Evolutionary conservation across 2,797 vertebrate species (phyloP), one percentile per base, ranked within the genome.

Genomic region (Eulemur mongoz): DNA sequence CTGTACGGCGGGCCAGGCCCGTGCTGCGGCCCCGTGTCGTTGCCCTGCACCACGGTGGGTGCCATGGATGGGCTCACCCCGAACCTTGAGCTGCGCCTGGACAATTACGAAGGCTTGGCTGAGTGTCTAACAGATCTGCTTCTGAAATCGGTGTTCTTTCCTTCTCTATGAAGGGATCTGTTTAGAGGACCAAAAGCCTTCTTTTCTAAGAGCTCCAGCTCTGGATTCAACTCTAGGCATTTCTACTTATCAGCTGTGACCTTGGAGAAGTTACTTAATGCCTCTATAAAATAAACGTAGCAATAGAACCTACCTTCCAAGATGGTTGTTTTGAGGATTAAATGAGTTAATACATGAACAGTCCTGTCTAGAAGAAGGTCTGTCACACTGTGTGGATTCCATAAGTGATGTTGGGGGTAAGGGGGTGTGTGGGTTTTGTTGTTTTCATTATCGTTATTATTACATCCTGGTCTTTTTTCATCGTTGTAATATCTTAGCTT

Each of bases 1-100:
- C 9, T 0, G 2, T 2, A 30, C 5, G 1, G 70, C 0, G 6
- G 22, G 32, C 0, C 7, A 11, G 69, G 61, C 10, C 0, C 14
- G 1, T 0, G 25, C 10, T 20, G 57, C 18, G 35, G 2, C 15
- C 32, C 59, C 38, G 5, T 14, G n/a, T 4, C 0, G 7, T 38
- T 1, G 13, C 13, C 15, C 57, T 63, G 38, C 1, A 0, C 23
- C 4, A 27, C 0, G 15, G 35, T 13, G 52, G 57, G 70, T 2
- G 5, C 18, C 8, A 8, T 1, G 4, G 2, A 25, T 10, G 0
- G 2, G 35, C 43, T 80, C 18, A 7, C 5, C 7, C 27, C 18
- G 1, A 25, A 40, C 40, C 27, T 4, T 1, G 5, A 38, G 59
- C 78, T 59, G 1, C 4, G 23, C 14, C 25, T 40, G 30, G 30